Percentiles rank a stretch among this genome's conserved stretches.
Evolutionary conservation across 2,113 vertebrate genomes (phyloP).

Genomic region (Oryzias celebensis): DNA sequence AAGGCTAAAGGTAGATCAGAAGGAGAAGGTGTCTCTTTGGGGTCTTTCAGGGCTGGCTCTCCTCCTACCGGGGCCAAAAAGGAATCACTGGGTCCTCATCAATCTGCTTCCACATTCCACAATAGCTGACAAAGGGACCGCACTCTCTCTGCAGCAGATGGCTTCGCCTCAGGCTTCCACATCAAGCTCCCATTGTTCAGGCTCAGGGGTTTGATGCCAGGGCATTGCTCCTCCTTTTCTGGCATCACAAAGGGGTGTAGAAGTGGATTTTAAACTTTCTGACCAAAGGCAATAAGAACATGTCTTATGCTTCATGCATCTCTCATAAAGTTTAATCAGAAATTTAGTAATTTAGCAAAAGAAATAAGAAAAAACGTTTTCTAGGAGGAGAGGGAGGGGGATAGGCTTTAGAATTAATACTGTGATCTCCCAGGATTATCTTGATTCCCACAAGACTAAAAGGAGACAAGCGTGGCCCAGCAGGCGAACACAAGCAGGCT

Average conservation of each 20-base stretch:
- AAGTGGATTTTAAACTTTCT: conserved; percentile 26
- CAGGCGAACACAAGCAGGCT: conserved; percentile 22
- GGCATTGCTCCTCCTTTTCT: conserved; percentile 50
- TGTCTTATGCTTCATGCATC: not conserved
- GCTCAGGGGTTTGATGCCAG: conserved; percentile 48
- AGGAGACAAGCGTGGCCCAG: conserved; percentile 27
- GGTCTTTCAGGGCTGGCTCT: conserved; percentile 27
- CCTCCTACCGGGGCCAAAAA: conserved; percentile 52
- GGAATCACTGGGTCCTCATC: conserved; percentile 73
- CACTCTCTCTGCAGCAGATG: conserved; percentile 76
- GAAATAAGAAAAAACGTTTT: not conserved
- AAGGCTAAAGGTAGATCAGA: conserved; percentile 26
- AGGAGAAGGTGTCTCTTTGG: conserved; percentile 46
- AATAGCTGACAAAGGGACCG: conserved; percentile 74
- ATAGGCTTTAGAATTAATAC: not conserved
- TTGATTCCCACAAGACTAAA: conserved; percentile 57
- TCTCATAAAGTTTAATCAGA: not conserved
- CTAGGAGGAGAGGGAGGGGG: not conserved
- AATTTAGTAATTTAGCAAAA: not conserved
- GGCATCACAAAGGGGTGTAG: conserved; percentile 39
- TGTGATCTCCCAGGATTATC: conserved; percentile 43
- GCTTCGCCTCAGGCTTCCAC: conserved; percentile 72
- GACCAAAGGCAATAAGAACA: not conserved
- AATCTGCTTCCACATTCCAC: conserved; percentile 77
- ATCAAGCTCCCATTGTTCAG: conserved; percentile 75